Base-by-base conservation (phyloP, 1,140 invertebrate species). In the Temnothorax nylanderi region DNA sequence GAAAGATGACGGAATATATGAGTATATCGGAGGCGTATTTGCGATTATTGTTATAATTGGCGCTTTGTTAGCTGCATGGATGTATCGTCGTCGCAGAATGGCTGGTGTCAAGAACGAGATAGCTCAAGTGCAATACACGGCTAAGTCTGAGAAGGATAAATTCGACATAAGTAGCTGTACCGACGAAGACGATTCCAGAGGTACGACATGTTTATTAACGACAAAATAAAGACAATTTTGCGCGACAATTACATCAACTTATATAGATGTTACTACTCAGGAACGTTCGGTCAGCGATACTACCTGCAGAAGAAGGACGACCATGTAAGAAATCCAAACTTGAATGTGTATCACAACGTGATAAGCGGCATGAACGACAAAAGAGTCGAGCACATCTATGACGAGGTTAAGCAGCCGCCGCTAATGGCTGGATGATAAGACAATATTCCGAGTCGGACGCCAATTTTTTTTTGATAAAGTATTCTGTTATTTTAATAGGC, bases 101-200 rank as follows among this genome's bases (percentile, higher is more conserved):
- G 96, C 96, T 34, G 97, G 97, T 94, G 95, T 99, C 1, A 99
- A 99, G 94, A 97, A 97, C 16, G 98, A 98, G 95, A 97, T 98
- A 71, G 97, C 97, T 32, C 98, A 98, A 94, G 98, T 99, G 2
- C 97, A 98, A 90, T 99, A 99, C 93, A 98, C 97, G n/a, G 97
- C 94, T 6, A 97, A 98, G 91, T 97, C 98, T 1, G 92, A 94
- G 32, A 93, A 88, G 65, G 91, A 92, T n/a, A 95, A 93, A 85
- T 72, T 94, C 37, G 93, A 92, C 18, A 86, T 93, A 11, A 86
- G 44, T 13, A 86, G n/a, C 16, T 91, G 84, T 34, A 90, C 81
- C 6, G 96, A 96, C 69, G 95, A 96, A 49, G 94, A 95, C 8
- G 94, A 95, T 86, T 93, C 91, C 77, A 95, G 95, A 94, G 96